A percentile compares a stretch with the other conserved stretches of the same genome.
phyloP scores from a whole-genome alignment of 2,113 vertebrate species.

The Amphiprion percula region DNA sequence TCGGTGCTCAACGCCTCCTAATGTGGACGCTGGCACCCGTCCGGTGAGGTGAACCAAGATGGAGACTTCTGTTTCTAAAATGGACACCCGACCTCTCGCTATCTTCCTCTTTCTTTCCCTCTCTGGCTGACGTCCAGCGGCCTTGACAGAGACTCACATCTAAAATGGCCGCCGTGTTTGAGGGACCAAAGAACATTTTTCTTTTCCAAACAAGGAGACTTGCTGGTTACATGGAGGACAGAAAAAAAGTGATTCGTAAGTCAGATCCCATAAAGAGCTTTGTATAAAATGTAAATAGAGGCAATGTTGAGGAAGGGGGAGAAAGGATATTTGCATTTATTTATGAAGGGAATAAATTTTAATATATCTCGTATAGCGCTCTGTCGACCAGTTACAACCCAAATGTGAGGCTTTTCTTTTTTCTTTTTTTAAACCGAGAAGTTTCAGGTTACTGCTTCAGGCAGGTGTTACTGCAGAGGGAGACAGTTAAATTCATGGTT shows the following conservation, averaged over 20 bases:
- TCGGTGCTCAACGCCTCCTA: slow-evolving; percentile 91
- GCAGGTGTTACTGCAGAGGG: slow-evolving; percentile 80
- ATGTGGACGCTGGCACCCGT: slow-evolving; percentile 53
- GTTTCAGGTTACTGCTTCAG: slow-evolving; percentile 81
- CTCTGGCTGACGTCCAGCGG: slow-evolving; percentile 48
- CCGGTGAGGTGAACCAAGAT: slow-evolving; percentile 51
- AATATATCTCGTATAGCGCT: slow-evolving; percentile 87
- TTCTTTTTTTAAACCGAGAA: slow-evolving; percentile 13
- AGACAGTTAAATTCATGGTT: slow-evolving; percentile 52
- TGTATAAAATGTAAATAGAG: slow-evolving; percentile 84
- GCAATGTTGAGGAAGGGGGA: slow-evolving; percentile 47
- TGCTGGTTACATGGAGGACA: slow-evolving; percentile 53
- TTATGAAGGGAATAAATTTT: slow-evolving; percentile 87
- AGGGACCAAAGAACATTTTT: slow-evolving; percentile 43
- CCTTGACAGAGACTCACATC: slow-evolving; percentile 52
- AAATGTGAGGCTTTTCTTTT: slow-evolving; percentile 61
- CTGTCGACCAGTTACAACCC: slow-evolving; percentile 79
- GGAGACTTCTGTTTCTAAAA: slow-evolving; percentile 62
- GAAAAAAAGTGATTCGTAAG: slow-evolving; percentile 29
- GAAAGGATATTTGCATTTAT: slow-evolving; percentile 84
- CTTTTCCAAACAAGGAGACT: slow-evolving; percentile 23
- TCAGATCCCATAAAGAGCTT: slow-evolving; percentile 22
- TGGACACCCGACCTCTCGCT: slow-evolving; percentile 60
- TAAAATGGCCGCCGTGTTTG: slow-evolving; percentile 59
- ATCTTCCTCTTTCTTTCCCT: slow-evolving; percentile 43